phyloP scores from a whole-genome alignment of 2,113 vertebrate genomes.

The Edolisoma coerulescens region DNA sequence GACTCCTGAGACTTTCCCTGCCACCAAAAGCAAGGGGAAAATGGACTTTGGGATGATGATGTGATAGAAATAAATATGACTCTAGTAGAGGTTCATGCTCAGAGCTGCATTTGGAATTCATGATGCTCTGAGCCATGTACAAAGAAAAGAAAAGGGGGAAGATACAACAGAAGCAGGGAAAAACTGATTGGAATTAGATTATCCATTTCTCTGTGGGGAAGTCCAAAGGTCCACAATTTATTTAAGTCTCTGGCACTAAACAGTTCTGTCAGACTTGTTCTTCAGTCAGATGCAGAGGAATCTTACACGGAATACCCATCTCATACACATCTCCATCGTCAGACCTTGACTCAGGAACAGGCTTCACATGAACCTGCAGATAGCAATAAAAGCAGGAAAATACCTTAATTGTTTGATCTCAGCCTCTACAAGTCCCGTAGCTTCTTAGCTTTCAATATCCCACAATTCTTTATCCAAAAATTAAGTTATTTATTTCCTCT shows the following conservation, averaged over 20 bases:
- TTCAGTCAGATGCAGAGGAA: neutral
- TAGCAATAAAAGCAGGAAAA: neutral
- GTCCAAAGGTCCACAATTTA: neutral
- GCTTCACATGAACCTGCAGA: neutral
- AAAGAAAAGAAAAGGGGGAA: neutral
- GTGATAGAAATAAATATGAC: neutral
- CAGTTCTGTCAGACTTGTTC: neutral
- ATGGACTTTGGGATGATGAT: neutral
- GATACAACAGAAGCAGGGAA: neutral
- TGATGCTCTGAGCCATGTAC: neutral
- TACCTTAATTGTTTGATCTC: neutral
- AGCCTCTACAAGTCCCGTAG: neutral
- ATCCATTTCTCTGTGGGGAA: neutral
- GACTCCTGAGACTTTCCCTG: neutral
- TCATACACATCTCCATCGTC: neutral
- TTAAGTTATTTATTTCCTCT: neutral
- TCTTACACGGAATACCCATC: neutral
- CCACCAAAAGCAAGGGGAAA: neutral
- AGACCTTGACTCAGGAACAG: neutral
- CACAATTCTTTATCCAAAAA: neutral
- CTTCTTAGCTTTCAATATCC: neutral
- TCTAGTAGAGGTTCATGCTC: neutral
- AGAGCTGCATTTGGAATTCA: neutral
- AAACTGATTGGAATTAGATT: neutral
- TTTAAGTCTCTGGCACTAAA: neutral